Percentiles rank a stretch among this genome's conserved stretches.
phyloP scores from a whole-genome alignment of 2,888 invertebrate genomes.

The Smittia aterrima region DNA sequence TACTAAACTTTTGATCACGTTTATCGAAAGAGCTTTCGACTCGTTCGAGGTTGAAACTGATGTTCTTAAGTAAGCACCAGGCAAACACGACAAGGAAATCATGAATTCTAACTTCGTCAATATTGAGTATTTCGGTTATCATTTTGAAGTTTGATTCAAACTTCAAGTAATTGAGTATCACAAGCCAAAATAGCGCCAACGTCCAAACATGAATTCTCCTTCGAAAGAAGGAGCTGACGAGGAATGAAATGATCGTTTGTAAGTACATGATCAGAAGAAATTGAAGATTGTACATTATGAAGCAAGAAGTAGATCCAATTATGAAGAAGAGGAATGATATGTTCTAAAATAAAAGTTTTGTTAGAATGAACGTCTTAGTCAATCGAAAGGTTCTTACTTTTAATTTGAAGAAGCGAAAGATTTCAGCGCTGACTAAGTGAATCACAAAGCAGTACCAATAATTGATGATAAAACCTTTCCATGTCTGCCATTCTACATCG shows the following conservation, averaged over 20 bases:
- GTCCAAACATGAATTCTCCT: slow-evolving; percentile 21
- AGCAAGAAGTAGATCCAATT: slow-evolving; percentile 5
- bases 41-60: slow-evolving; percentile 70
- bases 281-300: neutral
- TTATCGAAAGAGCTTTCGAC: slow-evolving; percentile 46
- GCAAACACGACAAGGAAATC: slow-evolving; percentile 52
- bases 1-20: slow-evolving; percentile 44
- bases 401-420: slow-evolving; percentile 37
- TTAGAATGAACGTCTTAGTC: neutral
- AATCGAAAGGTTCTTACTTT: slow-evolving; percentile 18
- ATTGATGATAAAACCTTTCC: slow-evolving; percentile 47
- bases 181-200: slow-evolving; percentile 41
- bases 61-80: slow-evolving; percentile 73
- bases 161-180: slow-evolving; percentile 43
- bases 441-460: slow-evolving; percentile 50
- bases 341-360: slow-evolving; percentile 7
- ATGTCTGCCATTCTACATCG: slow-evolving; percentile 51
- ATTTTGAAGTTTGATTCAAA: neutral
- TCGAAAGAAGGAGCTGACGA: neutral
- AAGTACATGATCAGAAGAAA: neutral
- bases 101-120: slow-evolving; percentile 46
- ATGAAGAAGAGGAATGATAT: slow-evolving; percentile 24
- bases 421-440: slow-evolving; percentile 47
- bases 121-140: neutral
- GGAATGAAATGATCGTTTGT: slow-evolving; percentile 2